phyloP scores from a whole-genome alignment of 2,797 vertebrate species.

The Trachops cirrhosus region DNA sequence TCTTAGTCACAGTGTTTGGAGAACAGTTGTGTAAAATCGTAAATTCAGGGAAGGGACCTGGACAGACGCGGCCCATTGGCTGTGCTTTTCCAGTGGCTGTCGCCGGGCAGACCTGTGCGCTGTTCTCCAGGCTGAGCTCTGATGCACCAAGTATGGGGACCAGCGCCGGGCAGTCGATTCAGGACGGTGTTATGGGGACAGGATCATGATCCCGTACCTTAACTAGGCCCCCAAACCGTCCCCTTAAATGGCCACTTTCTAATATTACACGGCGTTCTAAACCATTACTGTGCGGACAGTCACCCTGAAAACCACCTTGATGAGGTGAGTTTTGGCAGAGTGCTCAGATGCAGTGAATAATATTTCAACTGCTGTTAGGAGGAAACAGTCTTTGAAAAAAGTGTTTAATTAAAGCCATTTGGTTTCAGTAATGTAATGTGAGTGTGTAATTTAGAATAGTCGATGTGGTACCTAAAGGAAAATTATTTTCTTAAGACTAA shows the following conservation, averaged over 20 bases:
- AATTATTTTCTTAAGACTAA: conserved; percentile 38
- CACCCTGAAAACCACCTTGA: not conserved
- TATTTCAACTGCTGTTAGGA: conserved; percentile 3
- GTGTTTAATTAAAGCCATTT: conserved; percentile 44
- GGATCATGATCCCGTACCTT: not conserved
- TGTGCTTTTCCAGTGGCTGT: not conserved
- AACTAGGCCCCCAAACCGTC: not conserved
- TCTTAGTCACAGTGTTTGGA: not conserved
- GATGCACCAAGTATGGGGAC: rapidly evolving
- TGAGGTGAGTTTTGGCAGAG: not conserved
- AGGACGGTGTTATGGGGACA: not conserved
- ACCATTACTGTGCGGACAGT: not conserved
- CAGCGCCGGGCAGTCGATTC: too few species aligned
- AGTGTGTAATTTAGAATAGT: conserved; percentile 27
- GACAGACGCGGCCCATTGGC: rapidly evolving
- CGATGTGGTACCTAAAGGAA: not conserved
- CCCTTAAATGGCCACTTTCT: not conserved
- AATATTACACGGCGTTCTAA: not conserved
- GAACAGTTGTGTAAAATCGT: not conserved
- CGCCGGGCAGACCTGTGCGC: too few species aligned
- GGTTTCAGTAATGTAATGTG: not conserved
- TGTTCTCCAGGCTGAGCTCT: not conserved
- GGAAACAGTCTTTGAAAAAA: conserved; percentile 18
- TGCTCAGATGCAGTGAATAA: not conserved
- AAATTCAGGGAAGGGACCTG: not conserved